These are phyloP conservation scores for Butastur rufipennis DNA, from an alignment of 2,113 vertebrate genomes.

Conservation along the genomic window DNA sequence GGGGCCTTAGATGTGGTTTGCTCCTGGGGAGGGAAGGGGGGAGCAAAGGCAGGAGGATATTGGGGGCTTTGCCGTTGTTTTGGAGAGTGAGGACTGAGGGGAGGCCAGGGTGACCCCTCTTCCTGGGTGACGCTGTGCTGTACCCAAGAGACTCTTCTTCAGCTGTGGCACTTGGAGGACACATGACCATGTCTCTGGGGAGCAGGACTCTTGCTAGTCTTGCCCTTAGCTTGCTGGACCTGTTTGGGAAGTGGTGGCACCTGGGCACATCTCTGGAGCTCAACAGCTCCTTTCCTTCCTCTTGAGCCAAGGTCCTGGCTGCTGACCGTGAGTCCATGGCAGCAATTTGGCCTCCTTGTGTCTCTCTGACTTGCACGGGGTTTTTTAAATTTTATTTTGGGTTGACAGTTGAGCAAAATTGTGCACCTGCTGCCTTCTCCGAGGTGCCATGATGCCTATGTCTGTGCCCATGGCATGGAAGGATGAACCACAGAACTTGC, in stretches of 20 bases:
- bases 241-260: neutral
- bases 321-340: neutral
- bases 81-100: neutral
- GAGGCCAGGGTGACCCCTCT: neutral
- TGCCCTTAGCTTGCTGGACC: neutral
- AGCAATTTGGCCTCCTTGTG: neutral
- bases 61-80: neutral
- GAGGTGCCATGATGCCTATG: neutral
- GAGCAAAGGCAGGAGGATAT: neutral
- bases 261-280: neutral
- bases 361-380: neutral
- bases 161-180: neutral
- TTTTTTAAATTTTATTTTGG: neutral
- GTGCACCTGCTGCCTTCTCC: neutral
- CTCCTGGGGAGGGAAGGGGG: neutral
- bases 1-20: neutral
- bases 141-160: neutral
- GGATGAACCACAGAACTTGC: neutral
- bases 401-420: neutral
- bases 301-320: neutral
- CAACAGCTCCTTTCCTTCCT: neutral
- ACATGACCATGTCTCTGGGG: rapidly evolving
- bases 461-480: neutral
- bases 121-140: neutral
- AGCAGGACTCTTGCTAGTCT: neutral